Evolutionary conservation across 2,888 invertebrate species (phyloP), one percentile per base, ranked within the genome.

Genomic region (Torymus tubicola): DNA sequence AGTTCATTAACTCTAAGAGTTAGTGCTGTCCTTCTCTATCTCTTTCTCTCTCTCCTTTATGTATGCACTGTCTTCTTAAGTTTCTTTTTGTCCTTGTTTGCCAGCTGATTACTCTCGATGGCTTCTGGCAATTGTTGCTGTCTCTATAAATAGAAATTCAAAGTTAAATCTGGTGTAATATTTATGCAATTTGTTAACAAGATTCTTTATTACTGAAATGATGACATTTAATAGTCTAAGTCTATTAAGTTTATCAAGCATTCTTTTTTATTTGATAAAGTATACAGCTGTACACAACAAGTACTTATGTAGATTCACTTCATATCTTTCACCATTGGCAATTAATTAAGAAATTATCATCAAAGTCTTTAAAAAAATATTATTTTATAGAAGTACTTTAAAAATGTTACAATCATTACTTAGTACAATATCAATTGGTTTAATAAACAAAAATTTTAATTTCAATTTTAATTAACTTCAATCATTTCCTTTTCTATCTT

Each of bases 1-100:
- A 82, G 73, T 82, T 80, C 82, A 80, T 82, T 77, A 82, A 82
- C 82, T 80, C 74, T 70, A 78, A 78, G 78, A 74, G 78, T 63
- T 71, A 73, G 57, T 67, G 77, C 64, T 74, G 60, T 78, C 57
- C 69, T 65, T 75, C 58, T 65, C 60, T 75, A 12, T 57, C 57
- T 74, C 42, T 80, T 13, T 73, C 68, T 75, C 75, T 52, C 70
- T 71, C 58, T 52, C 71, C 72, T 72, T 63, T 63, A 63, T 63
- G 16, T 10, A 71, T 13, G 11, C 72, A 63, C 75, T 60, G 77
- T 64, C 55, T 64, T 50, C 53, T 69, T 53, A 50, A 58, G 52
- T 63, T 81, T 77, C 77, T 77, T 61, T 68, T 70, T 81, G 73
- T 64, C 58, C 68, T 69, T 52, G 68, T 73, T 75, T 68, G 68